phyloP scores from a whole-genome alignment of 2,888 invertebrate species.

The Hetaerina titia region DNA sequence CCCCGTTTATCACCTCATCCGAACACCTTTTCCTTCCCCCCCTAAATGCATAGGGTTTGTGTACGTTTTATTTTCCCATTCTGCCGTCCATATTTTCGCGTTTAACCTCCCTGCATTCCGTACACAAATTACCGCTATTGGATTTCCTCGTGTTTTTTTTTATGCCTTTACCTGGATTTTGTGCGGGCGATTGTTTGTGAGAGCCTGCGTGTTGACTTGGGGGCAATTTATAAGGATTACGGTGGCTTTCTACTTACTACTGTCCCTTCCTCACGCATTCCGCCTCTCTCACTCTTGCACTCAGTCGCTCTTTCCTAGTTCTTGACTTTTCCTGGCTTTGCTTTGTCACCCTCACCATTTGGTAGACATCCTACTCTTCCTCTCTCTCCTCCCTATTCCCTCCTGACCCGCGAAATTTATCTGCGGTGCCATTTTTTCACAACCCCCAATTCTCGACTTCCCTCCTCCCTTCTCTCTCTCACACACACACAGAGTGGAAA shows the following conservation, averaged over 20 bases:
- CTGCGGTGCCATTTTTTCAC: not conserved
- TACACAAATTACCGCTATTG: slow-evolving; percentile 12
- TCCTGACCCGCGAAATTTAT: not conserved
- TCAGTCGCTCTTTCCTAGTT: not conserved
- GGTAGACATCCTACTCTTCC: not conserved
- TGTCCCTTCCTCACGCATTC: not conserved
- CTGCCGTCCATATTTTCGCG: not conserved
- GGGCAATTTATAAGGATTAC: slow-evolving; percentile 12
- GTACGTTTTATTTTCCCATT: not conserved
- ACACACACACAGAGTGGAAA: not conserved
- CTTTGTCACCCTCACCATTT: not conserved
- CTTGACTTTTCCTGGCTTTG: not conserved
- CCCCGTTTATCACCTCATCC: not conserved
- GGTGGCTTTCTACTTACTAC: not conserved
- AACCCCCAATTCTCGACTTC: not conserved
- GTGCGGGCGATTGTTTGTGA: not conserved
- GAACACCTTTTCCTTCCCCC: not conserved
- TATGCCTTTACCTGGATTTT: not conserved
- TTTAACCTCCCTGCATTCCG: slow-evolving; percentile 14
- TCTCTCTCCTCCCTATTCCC: not conserved
- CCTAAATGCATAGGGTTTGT: not conserved
- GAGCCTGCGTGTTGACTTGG: not conserved
- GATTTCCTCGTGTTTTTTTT: not conserved
- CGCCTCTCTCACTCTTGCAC: not conserved
- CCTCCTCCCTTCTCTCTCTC: not conserved